Base-by-base conservation (phyloP, 2,888 invertebrate genomes). In the Cremastinae sp. region DNA sequence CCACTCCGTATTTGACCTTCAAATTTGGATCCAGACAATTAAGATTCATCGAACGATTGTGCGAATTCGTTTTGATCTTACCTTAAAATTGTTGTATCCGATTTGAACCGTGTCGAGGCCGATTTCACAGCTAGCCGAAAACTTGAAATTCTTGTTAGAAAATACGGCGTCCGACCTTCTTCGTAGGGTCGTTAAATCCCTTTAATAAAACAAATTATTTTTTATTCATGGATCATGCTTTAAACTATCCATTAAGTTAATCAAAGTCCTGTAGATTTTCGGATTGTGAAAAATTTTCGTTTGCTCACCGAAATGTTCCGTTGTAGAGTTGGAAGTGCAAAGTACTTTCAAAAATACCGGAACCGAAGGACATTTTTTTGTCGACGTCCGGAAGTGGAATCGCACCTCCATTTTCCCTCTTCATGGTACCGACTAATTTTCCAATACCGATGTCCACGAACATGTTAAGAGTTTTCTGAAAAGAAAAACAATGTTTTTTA, bases 301-400 rank as follows among this genome's bases (percentile, higher is more conserved):
- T 59, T 12, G 58, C 73, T 56, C 56, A 83, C 83, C 74, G 74
- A n/a, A 84, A 83, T n/a, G 56, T 78, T 49, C 83, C 83, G 28
- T 80, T 59, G 45, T n/a, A 12, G 1, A 12, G 4, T 5, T 45
- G 12, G 12, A 84, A 80, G 14, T 74, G 41, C 4, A 79, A 79
- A 8, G 61, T 80, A 0, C 78, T 78, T 9, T 68, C 18, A 37
- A 82, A 79, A 35, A 79, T 69, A 0, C 78, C 75, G 0, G 70
- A 61, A 8, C 81, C 81, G 0, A 76, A 74, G 9, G 78, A 49
- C 12, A 81, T 80, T 10, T 22, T 37, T 49, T 82, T 66, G 2
- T 65, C 62, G 7, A 83, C 51, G 58, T 82, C 51, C 8, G 83
- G 81, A 47, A 84, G 69, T 9, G 64, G 22, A 8, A 84, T 59